A percentile compares a stretch with the other conserved stretches of the same genome.
Conservation (phyloP, 2,797 vertebrate species). For the Acanthiza pusilla region DNA sequence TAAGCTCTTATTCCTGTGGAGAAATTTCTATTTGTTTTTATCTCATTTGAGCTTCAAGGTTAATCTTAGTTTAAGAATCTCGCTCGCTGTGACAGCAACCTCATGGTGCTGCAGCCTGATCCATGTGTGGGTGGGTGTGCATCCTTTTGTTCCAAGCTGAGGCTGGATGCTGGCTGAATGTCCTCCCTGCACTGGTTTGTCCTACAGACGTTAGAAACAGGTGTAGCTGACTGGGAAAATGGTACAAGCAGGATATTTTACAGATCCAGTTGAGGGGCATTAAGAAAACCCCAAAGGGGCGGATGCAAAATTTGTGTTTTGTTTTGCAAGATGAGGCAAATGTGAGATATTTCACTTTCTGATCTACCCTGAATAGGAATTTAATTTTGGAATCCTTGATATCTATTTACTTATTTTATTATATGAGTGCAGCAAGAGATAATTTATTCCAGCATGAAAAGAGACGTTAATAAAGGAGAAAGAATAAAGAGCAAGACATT, state of each 20-base stretch:
- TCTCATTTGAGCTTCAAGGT: constrained; percentile 80
- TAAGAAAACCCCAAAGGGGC: not conserved
- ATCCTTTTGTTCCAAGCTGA: constrained; percentile 43
- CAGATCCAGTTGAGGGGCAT: not conserved
- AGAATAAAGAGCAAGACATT: constrained; percentile 19
- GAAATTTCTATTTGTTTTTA: constrained; percentile 84
- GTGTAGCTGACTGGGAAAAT: constrained; percentile 33
- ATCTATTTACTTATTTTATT: constrained; percentile 25
- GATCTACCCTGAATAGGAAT: not conserved
- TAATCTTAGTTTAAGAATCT: constrained; percentile 81
- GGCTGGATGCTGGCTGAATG: constrained; percentile 54
- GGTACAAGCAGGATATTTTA: constrained; percentile 16
- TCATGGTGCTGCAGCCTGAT: constrained; percentile 57
- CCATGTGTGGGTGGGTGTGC: not conserved
- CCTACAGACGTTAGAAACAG: constrained; percentile 6
- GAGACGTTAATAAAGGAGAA: not conserved
- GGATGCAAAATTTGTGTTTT: not conserved
- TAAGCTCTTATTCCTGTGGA: constrained; percentile 79
- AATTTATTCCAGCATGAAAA: constrained; percentile 31
- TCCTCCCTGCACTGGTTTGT: constrained; percentile 28
- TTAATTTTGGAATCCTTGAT: constrained; percentile 13
- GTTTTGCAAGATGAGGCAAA: not conserved
- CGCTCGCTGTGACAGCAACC: constrained; percentile 63
- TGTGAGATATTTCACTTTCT: not conserved
- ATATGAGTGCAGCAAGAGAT: not conserved